phyloP scores from a whole-genome alignment of 2,888 invertebrate genomes.

The Globia sparganii region DNA sequence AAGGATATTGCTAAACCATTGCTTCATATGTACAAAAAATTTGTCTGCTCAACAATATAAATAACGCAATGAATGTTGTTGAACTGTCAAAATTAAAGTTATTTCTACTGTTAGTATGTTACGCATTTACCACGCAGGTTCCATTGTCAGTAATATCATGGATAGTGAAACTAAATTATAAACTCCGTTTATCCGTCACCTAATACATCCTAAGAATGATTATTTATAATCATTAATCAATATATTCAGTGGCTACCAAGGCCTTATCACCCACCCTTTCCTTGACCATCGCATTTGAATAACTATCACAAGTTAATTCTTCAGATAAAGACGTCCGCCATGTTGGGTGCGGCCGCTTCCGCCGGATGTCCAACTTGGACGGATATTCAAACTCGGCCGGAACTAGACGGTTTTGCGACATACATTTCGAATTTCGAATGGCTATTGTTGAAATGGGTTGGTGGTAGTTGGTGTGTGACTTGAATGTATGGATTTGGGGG shows the following conservation, averaged over 20 bases:
- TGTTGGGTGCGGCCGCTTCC: conserved; percentile 87
- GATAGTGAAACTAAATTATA: not conserved
- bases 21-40: no score
- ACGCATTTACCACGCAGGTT: no score
- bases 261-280: conserved; percentile 66
- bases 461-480: conserved; percentile 58
- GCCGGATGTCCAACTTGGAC: conserved; percentile 89
- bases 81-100: no score
- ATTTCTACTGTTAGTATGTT: no score
- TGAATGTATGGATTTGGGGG: conserved; percentile 41
- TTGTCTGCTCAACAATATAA: no score
- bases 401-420: conserved; percentile 88
- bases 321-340: conserved; percentile 88
- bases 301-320: conserved; percentile 88
- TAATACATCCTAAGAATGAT: conserved; percentile 32
- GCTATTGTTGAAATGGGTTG: conserved; percentile 74
- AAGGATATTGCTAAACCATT: no score
- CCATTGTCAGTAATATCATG: no score
- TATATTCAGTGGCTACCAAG: conserved; percentile 49
- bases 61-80: no score
- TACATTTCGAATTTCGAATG: conserved; percentile 89
- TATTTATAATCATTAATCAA: no score
- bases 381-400: conserved; percentile 90
- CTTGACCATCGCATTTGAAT: conserved; percentile 84
- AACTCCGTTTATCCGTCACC: no score